Evolutionary conservation across 2,888 invertebrate genomes (phyloP).

Genomic region (Pyralis farinalis): DNA sequence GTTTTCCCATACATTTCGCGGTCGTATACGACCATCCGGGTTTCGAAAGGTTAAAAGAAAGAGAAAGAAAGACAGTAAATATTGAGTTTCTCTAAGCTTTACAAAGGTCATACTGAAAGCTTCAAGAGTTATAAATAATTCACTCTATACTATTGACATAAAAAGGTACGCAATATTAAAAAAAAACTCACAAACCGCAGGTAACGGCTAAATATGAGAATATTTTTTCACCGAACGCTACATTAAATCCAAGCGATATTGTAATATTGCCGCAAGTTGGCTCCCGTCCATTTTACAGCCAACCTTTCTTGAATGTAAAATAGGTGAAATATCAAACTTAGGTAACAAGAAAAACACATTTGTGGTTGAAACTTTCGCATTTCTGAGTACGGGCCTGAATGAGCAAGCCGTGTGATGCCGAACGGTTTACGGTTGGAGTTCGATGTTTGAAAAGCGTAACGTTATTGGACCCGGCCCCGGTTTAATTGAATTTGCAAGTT

Average conservation of each 20-base stretch:
- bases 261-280: slow-evolving; percentile 37
- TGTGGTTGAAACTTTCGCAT: slow-evolving; percentile 48
- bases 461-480: slow-evolving; percentile 43
- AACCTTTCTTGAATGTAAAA: slow-evolving; percentile 49
- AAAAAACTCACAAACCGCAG: not conserved
- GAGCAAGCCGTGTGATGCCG: slow-evolving; percentile 29
- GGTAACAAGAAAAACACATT: slow-evolving; percentile 64
- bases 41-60: too few species aligned
- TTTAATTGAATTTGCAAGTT: slow-evolving; percentile 58
- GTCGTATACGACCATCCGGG: too few species aligned
- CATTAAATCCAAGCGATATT: slow-evolving; percentile 28
- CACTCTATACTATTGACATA: too few species aligned
- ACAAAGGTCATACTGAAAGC: too few species aligned
- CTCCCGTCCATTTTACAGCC: slow-evolving; percentile 34
- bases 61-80: too few species aligned
- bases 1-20: too few species aligned
- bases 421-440: slow-evolving; percentile 39
- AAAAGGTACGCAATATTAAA: not conserved
- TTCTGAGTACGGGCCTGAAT: slow-evolving; percentile 32
- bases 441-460: slow-evolving; percentile 36
- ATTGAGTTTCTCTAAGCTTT: too few species aligned
- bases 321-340: slow-evolving; percentile 55
- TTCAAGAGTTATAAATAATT: too few species aligned
- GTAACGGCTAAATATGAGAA: slow-evolving; percentile 11
- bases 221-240: slow-evolving; percentile 15